Evolutionary conservation across 1,140 invertebrate genomes (phyloP), one percentile per base, ranked within the genome.

Genomic region (Dreissena polymorpha): DNA sequence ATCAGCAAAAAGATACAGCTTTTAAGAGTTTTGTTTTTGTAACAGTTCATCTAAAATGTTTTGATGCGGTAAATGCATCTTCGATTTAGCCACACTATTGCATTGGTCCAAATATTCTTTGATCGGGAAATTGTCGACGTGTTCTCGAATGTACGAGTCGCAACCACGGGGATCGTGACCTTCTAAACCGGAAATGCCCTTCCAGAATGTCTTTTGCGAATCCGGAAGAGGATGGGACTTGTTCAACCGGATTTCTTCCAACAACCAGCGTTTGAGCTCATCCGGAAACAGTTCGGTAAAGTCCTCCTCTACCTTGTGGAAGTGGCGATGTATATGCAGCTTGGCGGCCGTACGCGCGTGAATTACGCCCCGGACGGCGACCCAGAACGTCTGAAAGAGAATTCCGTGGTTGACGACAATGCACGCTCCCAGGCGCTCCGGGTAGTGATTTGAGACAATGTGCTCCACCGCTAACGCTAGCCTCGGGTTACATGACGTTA

Each of bases 341-440:
- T 91, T 92, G 29, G 86, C 75, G 0, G 87, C 86, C 0, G 91
- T 92, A 64, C 89, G 87, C 21, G 87, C 85, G 12, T 90, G 88
- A 14, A 93, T 74, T 51, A 92, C 90, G 16, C 88, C 84, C 86
- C 92, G 92, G 16, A 92, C 88, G 10, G 91, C 91, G 73, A 89
- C 89, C 91, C 91, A 93, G 14, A 93, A 88, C 1, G 88, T 89
- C 16, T 92, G 92, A 67, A 93, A 93, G 3, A 93, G 53, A 0
- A 88, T 73, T 60, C 85, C 91, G 84, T 92, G 91, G 78, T 92
- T 92, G 3, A 93, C 68, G 84, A 89, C 91, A 29, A 92, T 88
- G 55, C 91, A 90, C 60, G 89, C 55, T 0, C 91, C 92, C 1
- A 93, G 89, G 3, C 90, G 84, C 86, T 93, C 92, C 21, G 92